Evolutionary conservation across 2,113 vertebrate genomes (phyloP).

Genomic region (Aldabrachelys gigantea): DNA sequence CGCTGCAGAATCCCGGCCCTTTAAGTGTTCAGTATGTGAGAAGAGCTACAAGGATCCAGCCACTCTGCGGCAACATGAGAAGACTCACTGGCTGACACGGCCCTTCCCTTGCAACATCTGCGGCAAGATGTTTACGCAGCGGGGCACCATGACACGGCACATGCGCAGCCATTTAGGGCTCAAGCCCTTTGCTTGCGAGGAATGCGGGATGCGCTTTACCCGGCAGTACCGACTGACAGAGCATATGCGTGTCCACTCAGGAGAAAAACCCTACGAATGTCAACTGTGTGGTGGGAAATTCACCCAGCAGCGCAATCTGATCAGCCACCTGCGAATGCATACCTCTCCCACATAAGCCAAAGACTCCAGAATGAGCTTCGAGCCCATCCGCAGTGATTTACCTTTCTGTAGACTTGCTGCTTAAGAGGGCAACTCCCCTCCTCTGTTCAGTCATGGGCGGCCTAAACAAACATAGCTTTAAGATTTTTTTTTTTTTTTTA

Average conservation of each 20-base stretch:
- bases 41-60: constrained; percentile 98
- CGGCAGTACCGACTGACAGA: constrained; percentile 99
- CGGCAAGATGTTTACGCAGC: constrained; percentile 98
- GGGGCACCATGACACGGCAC: constrained; percentile 99
- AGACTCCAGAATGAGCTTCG: constrained; percentile 85
- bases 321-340: constrained; percentile 99
- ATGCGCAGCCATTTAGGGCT: constrained; percentile 99
- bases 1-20: constrained; percentile 85
- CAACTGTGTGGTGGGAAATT: constrained; percentile 99
- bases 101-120: constrained; percentile 99
- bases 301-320: constrained; percentile 99
- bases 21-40: constrained; percentile 94
- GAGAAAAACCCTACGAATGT: constrained; percentile 99
- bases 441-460: constrained; percentile 76
- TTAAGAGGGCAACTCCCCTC: constrained; percentile 66
- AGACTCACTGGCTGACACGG: constrained; percentile 96
- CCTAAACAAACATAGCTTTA: constrained; percentile 76
- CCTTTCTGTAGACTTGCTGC: constrained; percentile 79
- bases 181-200: constrained; percentile 97
- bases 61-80: constrained; percentile 95
- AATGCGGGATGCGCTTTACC: constrained; percentile 99
- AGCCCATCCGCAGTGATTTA: constrained; percentile 75
- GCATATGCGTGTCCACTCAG: constrained; percentile 99
- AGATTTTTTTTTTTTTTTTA: constrained; percentile 55
- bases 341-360: constrained; percentile 98